Conservation (phyloP, 92 coral and sea anemone species). For the Parazoanthus swiftii region DNA sequence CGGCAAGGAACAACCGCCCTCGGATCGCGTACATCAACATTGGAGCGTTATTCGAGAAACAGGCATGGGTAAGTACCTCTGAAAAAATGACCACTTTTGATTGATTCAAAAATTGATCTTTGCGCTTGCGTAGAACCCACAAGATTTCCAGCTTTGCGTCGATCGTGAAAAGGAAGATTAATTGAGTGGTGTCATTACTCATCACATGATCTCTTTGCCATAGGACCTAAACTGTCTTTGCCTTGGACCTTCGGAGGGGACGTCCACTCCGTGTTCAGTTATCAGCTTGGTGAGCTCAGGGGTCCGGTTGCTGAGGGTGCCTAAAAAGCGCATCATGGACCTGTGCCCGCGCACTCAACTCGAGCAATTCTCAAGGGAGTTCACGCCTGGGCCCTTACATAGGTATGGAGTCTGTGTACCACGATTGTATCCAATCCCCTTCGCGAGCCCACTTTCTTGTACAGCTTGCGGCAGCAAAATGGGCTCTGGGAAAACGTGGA, state of each 20-base stretch:
- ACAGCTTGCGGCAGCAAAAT: no score
- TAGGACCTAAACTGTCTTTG: conserved; percentile 29
- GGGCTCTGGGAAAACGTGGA: no score
- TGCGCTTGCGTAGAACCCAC: no score
- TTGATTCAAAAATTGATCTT: no score
- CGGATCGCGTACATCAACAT: conserved; percentile 59
- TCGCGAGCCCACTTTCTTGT: no score
- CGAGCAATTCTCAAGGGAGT: conserved; percentile 53
- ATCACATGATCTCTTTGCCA: no score
- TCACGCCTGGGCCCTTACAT: conserved; percentile 50
- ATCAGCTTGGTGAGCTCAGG: conserved; percentile 85
- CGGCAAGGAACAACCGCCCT: conserved; percentile 45
- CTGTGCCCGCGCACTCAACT: conserved; percentile 60
- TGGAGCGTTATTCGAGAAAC: conserved; percentile 66
- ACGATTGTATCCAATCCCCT: neutral
- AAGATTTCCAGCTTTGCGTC: no score
- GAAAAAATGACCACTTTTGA: no score
- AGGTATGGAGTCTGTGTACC: conserved; percentile 44
- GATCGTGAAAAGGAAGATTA: neutral
- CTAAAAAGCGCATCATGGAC: conserved; percentile 64
- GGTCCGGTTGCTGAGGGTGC: conserved; percentile 75
- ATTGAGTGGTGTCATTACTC: neutral
- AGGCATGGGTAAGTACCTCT: conserved; percentile 69
- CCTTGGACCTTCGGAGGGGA: neutral
- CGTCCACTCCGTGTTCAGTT: conserved; percentile 34